phyloP scores from a whole-genome alignment of 2,113 vertebrate genomes.

The Thryonomys swinderianus region DNA sequence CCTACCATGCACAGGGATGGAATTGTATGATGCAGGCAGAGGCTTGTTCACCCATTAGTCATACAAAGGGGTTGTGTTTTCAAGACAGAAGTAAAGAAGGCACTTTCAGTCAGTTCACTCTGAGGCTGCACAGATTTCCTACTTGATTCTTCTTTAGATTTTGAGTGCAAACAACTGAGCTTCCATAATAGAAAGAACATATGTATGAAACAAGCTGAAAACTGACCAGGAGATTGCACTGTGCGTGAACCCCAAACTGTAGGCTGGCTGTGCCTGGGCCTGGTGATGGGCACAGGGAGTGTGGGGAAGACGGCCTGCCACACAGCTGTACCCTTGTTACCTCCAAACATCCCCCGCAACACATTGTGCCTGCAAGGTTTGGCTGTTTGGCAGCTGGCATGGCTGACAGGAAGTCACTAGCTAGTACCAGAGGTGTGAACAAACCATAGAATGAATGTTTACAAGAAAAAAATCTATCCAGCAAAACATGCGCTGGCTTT shows the following conservation, averaged over 20 bases:
- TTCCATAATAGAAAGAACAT: background rate
- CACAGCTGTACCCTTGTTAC: too few relatives aligned
- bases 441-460: background rate
- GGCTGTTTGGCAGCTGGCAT: background rate
- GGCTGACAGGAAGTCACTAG: background rate
- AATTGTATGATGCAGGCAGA: background rate
- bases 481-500: background rate
- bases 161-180: constrained; percentile 4
- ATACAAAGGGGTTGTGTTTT: background rate
- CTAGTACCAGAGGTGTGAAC: background rate
- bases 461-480: background rate
- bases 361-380: background rate
- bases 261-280: background rate
- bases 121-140: background rate
- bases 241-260: background rate
- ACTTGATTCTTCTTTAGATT: background rate
- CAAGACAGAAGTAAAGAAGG: background rate
- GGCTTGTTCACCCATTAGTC: background rate
- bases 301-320: background rate
- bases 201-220: background rate
- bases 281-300: background rate
- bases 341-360: background rate
- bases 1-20: background rate
- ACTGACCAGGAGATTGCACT: background rate
- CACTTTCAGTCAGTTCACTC: background rate